Evolutionary conservation across 2,888 invertebrate species (phyloP).

Genomic region (Lordiphosa fenestrarum): DNA sequence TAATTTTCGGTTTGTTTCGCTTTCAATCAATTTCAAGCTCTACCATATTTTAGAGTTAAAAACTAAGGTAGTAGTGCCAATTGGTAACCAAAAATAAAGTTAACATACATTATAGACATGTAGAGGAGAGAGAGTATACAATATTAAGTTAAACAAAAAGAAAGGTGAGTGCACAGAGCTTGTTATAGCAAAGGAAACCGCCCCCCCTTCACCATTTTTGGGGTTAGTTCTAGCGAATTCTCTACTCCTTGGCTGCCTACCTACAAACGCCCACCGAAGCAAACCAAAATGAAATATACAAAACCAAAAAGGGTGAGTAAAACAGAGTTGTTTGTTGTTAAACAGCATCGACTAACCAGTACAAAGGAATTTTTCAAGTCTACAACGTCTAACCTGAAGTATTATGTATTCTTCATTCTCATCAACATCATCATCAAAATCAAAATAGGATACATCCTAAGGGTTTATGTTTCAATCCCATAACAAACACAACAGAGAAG

Average conservation of each 20-base stretch:
- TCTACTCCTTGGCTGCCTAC: too few relatives aligned
- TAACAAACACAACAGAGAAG: not conserved
- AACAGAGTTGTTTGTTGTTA: constrained; percentile 9
- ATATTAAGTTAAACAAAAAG: too few relatives aligned
- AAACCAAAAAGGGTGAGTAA: constrained; percentile 17
- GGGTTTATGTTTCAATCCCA: not conserved
- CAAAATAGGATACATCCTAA: constrained; percentile 78
- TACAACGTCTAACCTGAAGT: constrained; percentile 79
- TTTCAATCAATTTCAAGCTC: constrained; percentile 9
- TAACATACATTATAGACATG: too few relatives aligned
- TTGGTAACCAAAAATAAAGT: too few relatives aligned
- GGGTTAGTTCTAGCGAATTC: too few relatives aligned
- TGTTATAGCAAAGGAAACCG: too few relatives aligned
- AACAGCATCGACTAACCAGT: constrained; percentile 35
- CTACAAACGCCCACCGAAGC: too few relatives aligned
- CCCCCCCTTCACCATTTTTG: too few relatives aligned
- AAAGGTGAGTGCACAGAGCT: too few relatives aligned
- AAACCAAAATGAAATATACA: not conserved
- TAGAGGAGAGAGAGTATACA: too few relatives aligned
- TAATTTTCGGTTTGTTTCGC: constrained; percentile 28
- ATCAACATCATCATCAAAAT: constrained; percentile 79
- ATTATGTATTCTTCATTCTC: constrained; percentile 78
- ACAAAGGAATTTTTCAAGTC: constrained; percentile 42
- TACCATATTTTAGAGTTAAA: too few relatives aligned
- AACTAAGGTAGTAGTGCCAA: too few relatives aligned